Evolutionary conservation across 2,113 vertebrate genomes (phyloP), one percentile per base, ranked within the genome.

Genomic region (Meles meles): DNA sequence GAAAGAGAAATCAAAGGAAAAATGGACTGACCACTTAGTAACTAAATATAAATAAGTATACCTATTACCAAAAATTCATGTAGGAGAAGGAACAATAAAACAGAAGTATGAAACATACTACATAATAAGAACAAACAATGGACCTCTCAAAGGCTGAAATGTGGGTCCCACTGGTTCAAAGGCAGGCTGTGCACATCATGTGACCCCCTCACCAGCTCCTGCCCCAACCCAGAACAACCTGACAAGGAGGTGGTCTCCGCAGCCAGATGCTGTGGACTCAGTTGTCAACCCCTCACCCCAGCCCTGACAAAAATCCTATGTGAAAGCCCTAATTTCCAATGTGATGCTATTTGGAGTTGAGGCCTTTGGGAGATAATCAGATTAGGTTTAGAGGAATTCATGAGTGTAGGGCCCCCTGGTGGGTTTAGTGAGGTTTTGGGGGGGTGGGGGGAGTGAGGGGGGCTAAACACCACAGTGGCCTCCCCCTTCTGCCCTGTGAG

Each of bases 331-430:
- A 37, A 63, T 14, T 76, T 37, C 29, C 25, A 47, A 34, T 8
- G 31, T 29, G n/a, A 86, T 37, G 37, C 18, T 44, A 42, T 29
- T 47, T 83, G 71, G 31, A 61, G 49, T 18, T 31, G 49, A 12
- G n/a, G n/a, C 5, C 63, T 77, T 49, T 34, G 63, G 34, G 10
- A 59, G 17, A 6, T 29, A 34, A 63, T 31, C 39, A 49, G 44
- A 25, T 72, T 42, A 59, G 1, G 49, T 27, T 71, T 44, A 44
- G 29, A 44, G 10, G 29, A 76, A 61, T 17, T 52, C 3, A 42
- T 14, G n/a, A 18, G n/a, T 5, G 1, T n/a, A 13, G 18, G 27
- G 6, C 0, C 14, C 27, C 29, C 0, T 20, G 3, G 44, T 34
- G 79, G 7, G 12, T 79, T 71, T 5, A 34, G 29, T 65, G 61